Conservation (phyloP, 2,888 invertebrate species). For the Mylabris sibirica region DNA sequence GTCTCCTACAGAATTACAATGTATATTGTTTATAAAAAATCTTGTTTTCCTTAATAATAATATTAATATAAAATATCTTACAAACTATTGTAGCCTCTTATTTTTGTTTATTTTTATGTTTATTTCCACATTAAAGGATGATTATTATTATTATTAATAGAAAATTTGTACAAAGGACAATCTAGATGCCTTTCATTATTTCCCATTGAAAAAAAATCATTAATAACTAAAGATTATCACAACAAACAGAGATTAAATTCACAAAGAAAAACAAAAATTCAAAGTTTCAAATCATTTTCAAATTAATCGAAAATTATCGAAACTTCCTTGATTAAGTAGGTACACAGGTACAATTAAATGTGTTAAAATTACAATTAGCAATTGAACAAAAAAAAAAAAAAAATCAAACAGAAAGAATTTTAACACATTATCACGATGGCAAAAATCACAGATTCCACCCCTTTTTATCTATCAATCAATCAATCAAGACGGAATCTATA, state of each 20-base stretch:
- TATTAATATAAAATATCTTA: conserved; percentile 37
- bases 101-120: neutral
- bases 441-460: conserved; percentile 31
- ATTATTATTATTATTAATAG: conserved; percentile 19
- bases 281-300: conserved; percentile 34
- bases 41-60: conserved; percentile 38
- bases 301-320: conserved; percentile 44
- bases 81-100: neutral
- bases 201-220: conserved; percentile 39
- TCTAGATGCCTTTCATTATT: conserved; percentile 43
- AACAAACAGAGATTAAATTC: conserved; percentile 37
- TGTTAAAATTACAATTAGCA: conserved; percentile 41
- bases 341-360: conserved; percentile 49
- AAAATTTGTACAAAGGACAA: conserved; percentile 44
- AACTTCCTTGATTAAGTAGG: conserved; percentile 49
- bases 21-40: no score
- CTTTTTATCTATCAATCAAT: no score
- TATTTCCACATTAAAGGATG: neutral
- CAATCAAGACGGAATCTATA: no score
- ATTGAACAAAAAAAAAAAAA: conserved; percentile 22
- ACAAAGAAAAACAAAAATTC: conserved; percentile 17
- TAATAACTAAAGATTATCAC: conserved; percentile 42
- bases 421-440: conserved; percentile 47
- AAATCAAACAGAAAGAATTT: conserved; percentile 38
- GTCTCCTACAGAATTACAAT: conserved; percentile 14